phyloP scores from a whole-genome alignment of 2,888 invertebrate genomes.

The Zelleria hepariella region DNA sequence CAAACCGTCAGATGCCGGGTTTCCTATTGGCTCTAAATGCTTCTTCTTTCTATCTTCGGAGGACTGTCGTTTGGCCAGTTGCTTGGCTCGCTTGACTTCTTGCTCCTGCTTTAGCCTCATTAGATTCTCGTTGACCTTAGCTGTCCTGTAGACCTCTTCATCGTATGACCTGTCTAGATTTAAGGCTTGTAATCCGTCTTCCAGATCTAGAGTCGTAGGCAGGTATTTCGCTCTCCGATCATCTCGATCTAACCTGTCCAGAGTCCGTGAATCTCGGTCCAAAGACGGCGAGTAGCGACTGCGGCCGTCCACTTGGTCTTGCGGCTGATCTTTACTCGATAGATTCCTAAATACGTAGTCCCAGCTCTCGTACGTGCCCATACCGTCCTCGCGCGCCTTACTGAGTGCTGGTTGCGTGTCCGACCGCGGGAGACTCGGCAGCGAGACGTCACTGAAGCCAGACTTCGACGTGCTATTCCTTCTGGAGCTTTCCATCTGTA shows the following conservation, averaged over 20 bases:
- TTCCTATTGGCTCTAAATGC: constrained; percentile 48
- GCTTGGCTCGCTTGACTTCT: constrained; percentile 47
- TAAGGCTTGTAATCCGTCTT: constrained; percentile 69
- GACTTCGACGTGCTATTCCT: constrained; percentile 55
- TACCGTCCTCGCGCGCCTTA: constrained; percentile 75
- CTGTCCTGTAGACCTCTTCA: constrained; percentile 54
- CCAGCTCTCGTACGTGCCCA: constrained; percentile 82
- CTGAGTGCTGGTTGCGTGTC: constrained; percentile 62
- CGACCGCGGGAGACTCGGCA: constrained; percentile 58
- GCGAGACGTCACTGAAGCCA: constrained; percentile 49
- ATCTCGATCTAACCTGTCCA: constrained; percentile 55
- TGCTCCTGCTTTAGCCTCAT: constrained; percentile 57
- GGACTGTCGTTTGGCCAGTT: constrained; percentile 36
- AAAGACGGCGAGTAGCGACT: constrained; percentile 74
- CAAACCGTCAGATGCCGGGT: constrained; percentile 50
- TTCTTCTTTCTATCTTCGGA: constrained; percentile 39
- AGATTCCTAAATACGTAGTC: constrained; percentile 84
- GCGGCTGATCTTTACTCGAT: constrained; percentile 77
- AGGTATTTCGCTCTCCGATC: constrained; percentile 60
- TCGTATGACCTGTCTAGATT: constrained; percentile 60
- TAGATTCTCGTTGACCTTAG: constrained; percentile 66
- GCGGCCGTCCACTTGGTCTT: constrained; percentile 73
- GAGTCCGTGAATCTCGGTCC: constrained; percentile 56
- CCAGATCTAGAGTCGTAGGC: constrained; percentile 66
- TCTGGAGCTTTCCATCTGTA: constrained; percentile 35